Conservation (phyloP, 2,888 invertebrate species). For the Iselma pallidipennis region DNA sequence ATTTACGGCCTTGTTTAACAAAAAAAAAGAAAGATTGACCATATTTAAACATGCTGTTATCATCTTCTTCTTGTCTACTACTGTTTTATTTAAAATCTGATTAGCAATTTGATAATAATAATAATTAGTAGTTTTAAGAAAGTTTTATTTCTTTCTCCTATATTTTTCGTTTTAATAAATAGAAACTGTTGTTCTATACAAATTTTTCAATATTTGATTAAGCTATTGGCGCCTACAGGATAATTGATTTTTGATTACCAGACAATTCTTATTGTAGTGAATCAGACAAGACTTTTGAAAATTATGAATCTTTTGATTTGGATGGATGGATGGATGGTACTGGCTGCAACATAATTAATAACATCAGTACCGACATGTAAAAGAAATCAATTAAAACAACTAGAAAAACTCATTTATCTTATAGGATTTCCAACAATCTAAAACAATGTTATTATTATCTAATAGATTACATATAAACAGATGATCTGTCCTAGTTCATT, state of each 20-base stretch:
- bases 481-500: constrained; percentile 10
- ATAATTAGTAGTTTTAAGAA: not conserved
- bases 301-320: constrained; percentile 1
- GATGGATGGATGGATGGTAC: not conserved
- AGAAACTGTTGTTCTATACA: not conserved
- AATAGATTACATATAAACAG: constrained; percentile 11
- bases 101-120: not conserved
- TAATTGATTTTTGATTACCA: not conserved
- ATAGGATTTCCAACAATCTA: not conserved
- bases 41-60: no score
- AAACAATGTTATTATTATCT: not conserved
- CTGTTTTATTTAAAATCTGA: not conserved
- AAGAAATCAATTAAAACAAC: constrained; percentile 17
- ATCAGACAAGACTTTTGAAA: not conserved
- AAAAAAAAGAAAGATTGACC: no score
- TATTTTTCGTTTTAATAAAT: no score
- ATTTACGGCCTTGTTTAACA: no score
- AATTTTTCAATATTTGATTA: not conserved
- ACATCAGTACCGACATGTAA: no score
- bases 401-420: constrained; percentile 10
- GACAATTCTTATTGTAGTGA: not conserved
- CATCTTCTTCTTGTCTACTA: not conserved
- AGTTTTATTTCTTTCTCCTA: no score
- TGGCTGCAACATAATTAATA: no score
- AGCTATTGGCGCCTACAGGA: not conserved